phyloP scores from a whole-genome alignment of 2,113 vertebrate genomes.

The Colius striatus region DNA sequence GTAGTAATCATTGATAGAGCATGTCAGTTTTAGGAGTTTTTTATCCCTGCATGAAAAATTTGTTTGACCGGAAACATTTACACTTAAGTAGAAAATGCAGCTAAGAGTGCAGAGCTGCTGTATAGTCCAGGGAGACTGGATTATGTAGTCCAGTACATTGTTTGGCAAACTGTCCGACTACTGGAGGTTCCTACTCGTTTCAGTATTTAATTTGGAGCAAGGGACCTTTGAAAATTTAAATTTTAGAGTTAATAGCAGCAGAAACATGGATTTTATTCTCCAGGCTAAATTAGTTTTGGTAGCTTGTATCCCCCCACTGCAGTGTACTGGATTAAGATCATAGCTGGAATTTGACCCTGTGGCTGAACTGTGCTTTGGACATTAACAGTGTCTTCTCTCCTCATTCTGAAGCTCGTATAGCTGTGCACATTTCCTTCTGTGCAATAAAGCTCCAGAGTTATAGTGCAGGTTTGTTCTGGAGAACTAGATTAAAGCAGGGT shows the following conservation, averaged over 20 bases:
- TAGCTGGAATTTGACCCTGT: neutral
- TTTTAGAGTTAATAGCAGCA: neutral
- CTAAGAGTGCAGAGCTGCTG: neutral
- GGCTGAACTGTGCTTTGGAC: neutral
- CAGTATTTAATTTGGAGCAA: neutral
- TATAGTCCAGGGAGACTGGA: neutral
- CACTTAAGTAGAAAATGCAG: neutral
- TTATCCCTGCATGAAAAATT: neutral
- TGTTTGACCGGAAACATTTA: neutral
- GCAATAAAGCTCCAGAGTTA: neutral
- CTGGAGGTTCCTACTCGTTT: neutral
- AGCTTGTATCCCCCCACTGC: neutral
- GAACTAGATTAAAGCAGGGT: neutral
- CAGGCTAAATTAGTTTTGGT: neutral
- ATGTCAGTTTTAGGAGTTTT: neutral
- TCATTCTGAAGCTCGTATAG: neutral
- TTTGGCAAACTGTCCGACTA: neutral
- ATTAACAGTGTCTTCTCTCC: neutral
- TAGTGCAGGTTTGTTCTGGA: neutral
- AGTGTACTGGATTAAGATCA: neutral
- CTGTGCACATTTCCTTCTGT: neutral
- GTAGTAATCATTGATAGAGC: neutral
- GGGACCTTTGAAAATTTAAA: neutral
- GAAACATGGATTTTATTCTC: neutral
- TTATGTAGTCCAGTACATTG: neutral